Evolutionary conservation across 2,797 vertebrate genomes (phyloP).

Genomic region (Ara ararauna): DNA sequence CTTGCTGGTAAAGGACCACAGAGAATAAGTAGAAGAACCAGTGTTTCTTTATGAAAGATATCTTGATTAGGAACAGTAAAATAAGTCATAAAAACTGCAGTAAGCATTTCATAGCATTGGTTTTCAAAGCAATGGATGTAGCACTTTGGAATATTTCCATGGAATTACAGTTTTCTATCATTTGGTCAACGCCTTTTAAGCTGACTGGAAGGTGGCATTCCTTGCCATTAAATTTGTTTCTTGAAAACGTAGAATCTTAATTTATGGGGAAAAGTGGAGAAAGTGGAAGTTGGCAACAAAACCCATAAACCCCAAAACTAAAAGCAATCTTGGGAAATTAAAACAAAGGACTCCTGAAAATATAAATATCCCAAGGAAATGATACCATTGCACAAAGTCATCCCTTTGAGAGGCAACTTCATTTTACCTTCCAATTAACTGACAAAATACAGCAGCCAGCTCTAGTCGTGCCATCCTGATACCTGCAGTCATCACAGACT

Average conservation of each 20-base stretch:
- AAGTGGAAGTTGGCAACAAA: not conserved
- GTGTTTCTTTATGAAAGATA: not conserved
- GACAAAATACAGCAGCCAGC: not conserved
- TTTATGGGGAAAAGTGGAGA: not conserved
- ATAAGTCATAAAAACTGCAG: not conserved
- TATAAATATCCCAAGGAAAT: not conserved
- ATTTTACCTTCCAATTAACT: not conserved
- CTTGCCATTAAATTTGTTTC: not conserved
- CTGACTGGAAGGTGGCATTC: not conserved
- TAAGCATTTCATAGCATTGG: not conserved
- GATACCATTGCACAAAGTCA: not conserved
- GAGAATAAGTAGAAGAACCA: not conserved
- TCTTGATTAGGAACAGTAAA: not conserved
- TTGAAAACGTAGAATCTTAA: not conserved
- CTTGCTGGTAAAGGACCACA: not conserved
- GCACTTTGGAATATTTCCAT: not conserved
- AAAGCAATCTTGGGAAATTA: not conserved
- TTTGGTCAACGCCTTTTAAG: not conserved
- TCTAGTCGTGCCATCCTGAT: not conserved
- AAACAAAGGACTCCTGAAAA: not conserved
- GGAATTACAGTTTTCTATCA: not conserved
- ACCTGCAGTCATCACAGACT: not conserved
- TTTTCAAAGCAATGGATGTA: not conserved
- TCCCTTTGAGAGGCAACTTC: not conserved
- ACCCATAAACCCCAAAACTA: not conserved